Percentiles rank a stretch among this genome's conserved stretches.
Evolutionary conservation across 2,113 vertebrate species (phyloP).

Genomic region (Malurus melanocephalus): DNA sequence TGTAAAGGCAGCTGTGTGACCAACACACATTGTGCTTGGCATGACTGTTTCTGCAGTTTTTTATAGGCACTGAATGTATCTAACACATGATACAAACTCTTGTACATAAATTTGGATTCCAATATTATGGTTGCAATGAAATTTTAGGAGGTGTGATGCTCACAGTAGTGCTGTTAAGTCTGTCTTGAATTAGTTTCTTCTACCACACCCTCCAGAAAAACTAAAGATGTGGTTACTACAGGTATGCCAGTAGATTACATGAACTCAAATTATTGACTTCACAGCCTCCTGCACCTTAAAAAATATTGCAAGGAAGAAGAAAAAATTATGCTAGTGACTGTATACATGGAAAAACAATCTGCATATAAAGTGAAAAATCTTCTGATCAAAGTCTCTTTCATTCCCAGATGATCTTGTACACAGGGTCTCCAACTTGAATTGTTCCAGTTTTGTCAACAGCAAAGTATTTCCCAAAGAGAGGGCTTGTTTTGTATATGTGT

Average conservation of each 20-base stretch:
- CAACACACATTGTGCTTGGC: not conserved
- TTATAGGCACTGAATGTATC: not conserved
- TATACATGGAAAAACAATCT: not conserved
- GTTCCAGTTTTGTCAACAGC: slow-evolving; percentile 76
- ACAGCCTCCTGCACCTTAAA: not conserved
- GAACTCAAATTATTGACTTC: not conserved
- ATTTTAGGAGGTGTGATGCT: not conserved
- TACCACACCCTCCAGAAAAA: not conserved
- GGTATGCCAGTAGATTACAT: not conserved
- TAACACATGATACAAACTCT: not conserved
- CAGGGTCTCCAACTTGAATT: slow-evolving; percentile 82
- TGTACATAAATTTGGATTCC: not conserved
- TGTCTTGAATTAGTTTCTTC: not conserved
- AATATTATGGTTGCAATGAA: accelerated
- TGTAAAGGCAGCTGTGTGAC: not conserved
- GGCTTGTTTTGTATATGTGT: slow-evolving; percentile 75
- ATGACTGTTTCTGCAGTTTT: not conserved
- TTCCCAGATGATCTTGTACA: slow-evolving; percentile 76
- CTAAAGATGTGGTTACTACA: not conserved
- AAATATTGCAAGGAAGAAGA: not conserved
- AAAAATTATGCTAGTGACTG: not conserved
- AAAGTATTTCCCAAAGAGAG: slow-evolving; percentile 85
- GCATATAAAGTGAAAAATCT: not conserved
- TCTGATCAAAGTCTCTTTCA: not conserved
- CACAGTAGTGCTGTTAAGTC: not conserved